A percentile compares a stretch with the other conserved stretches of the same genome.
phyloP scores from a whole-genome alignment of 2,113 vertebrate genomes.

The Muntiacus muntjak region DNA sequence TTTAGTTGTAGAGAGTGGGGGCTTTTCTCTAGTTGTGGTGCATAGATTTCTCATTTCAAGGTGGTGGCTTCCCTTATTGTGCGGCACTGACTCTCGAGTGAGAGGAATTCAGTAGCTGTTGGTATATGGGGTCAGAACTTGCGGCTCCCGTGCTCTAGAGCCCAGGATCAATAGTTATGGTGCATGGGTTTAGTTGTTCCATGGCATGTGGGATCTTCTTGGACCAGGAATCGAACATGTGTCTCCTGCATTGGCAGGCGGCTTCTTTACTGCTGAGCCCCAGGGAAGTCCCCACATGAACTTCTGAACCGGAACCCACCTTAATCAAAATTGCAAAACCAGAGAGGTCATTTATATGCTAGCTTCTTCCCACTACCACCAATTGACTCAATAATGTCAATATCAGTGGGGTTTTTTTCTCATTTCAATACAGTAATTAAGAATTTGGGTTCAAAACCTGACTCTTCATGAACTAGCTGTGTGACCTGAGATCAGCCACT shows the following conservation, averaged over 20 bases:
- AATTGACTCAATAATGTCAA: not conserved
- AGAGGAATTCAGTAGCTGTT: not conserved
- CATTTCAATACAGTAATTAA: not conserved
- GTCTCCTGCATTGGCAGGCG: not conserved
- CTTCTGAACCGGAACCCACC: not conserved
- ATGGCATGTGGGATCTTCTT: not conserved
- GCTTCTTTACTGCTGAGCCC: not conserved
- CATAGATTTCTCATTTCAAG: no score
- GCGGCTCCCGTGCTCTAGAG: rapidly evolving
- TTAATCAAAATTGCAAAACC: slow-evolving; percentile 12
- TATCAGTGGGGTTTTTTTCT: not conserved
- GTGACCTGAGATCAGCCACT: not conserved
- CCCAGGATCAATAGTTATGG: not conserved
- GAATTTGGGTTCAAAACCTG: not conserved
- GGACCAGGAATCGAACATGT: not conserved
- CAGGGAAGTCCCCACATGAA: not conserved
- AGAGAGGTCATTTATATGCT: not conserved
- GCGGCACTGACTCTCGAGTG: not conserved
- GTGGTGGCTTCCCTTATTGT: not conserved
- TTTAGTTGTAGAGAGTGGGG: not conserved
- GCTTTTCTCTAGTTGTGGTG: not conserved
- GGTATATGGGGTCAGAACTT: not conserved
- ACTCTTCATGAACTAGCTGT: not conserved
- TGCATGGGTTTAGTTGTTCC: not conserved
- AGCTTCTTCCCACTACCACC: not conserved